phyloP scores from a whole-genome alignment of 2,113 vertebrate species.

The Elephas maximus region DNA sequence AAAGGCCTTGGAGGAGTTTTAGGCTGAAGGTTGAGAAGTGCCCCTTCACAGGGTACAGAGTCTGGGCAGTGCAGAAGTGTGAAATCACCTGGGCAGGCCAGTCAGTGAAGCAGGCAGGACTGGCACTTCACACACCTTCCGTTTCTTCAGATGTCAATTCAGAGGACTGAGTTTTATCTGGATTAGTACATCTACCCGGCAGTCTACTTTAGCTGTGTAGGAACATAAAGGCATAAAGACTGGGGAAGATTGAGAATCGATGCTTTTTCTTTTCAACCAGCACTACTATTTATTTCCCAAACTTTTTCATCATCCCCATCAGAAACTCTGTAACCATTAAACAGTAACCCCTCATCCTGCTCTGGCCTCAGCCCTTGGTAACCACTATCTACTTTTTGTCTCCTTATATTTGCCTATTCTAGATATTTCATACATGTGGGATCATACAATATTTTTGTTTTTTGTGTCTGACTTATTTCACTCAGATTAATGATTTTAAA shows the following conservation, averaged over 20 bases:
- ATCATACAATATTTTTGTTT: background rate
- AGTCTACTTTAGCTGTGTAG: no score
- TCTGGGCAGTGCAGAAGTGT: background rate
- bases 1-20: rapidly evolving
- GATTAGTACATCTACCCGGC: no score
- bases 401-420: background rate
- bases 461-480: background rate
- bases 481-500: background rate
- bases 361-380: background rate
- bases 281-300: background rate
- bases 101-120: background rate
- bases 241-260: background rate
- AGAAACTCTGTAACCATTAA: background rate
- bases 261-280: background rate
- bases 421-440: background rate
- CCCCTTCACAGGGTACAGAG: background rate
- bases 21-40: background rate
- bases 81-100: background rate
- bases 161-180: background rate
- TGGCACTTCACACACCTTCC: no score
- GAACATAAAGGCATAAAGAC: no score
- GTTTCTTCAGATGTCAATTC: background rate
- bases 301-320: background rate
- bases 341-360: no score
- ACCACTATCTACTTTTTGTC: background rate